Conservation (phyloP, 2,113 vertebrate species). For the Burhinus oedicnemus region DNA sequence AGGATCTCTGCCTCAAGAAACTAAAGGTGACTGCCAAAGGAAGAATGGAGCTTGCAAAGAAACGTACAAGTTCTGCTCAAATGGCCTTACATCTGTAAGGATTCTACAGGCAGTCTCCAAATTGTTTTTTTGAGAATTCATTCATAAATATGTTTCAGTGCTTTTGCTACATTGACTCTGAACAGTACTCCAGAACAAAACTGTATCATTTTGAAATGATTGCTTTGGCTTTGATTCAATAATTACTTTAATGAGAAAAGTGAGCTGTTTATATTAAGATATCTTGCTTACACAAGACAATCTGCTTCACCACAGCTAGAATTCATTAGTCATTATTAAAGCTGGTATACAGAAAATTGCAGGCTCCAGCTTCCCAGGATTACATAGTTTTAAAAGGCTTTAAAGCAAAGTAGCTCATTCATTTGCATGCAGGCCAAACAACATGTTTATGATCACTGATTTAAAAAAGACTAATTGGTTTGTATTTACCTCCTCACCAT, state of each 20-base stretch:
- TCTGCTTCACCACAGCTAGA: not conserved
- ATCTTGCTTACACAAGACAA: conserved; percentile 23
- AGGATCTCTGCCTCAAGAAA: not conserved
- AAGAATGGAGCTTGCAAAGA: not conserved
- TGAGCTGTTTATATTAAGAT: conserved; percentile 9
- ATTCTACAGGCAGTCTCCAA: accelerated
- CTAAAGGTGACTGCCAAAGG: not conserved
- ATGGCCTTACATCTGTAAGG: not conserved
- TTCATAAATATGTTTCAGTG: not conserved
- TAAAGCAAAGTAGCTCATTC: not conserved
- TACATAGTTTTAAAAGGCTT: not conserved
- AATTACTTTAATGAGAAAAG: conserved; percentile 50
- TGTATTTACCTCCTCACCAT: not conserved
- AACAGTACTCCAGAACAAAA: not conserved
- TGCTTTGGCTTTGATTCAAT: conserved; percentile 19
- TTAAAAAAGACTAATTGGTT: not conserved
- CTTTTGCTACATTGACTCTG: not conserved
- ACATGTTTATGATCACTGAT: not conserved
- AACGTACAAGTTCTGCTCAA: not conserved
- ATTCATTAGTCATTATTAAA: conserved; percentile 12
- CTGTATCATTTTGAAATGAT: not conserved
- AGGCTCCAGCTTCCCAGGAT: not conserved
- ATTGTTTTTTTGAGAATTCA: not conserved
- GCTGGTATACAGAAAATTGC: not conserved
- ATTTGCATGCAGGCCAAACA: not conserved